Base-by-base conservation (phyloP, 2,797 vertebrate species). In the Gymnopithys bicolor region DNA sequence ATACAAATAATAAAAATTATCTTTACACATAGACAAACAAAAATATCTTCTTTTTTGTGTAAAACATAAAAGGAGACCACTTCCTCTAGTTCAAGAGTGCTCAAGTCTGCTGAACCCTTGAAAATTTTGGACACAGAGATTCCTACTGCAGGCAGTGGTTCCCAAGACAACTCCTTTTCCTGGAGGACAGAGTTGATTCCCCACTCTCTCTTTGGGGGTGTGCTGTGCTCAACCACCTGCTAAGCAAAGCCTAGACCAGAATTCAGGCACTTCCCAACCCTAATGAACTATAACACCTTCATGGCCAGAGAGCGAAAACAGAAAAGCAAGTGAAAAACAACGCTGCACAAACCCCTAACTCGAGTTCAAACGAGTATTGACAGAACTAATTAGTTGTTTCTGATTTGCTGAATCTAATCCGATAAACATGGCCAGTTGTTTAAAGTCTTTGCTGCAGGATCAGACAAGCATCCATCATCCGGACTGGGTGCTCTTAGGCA, bases 401-500 rank as follows among this genome's bases (percentile, higher is more conserved):
- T 87, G 43, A 79, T 76, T 76, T 77, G 45, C 71, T 95, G 75
- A 58, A 60, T 91, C 60, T 19, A 78, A 22, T 59, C n/a, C 41
- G 74, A 43, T 87, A 93, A 53, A 55, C 15, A 35, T 41, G 33
- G 15, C 41, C 62, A 64, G 13, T 24, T 52, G 25, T 37, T 89
- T 89, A 86, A 73, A 80, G 56, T 45, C 27, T 86, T 80, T 80
- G 22, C 71, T 91, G 46, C 66, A 48, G 66, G 43, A 85, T 89
- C 73, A 86, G 84, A 75, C 43, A 68, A 84, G 35, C 58, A 85
- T 91, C 64, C 45, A 19, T 93, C 92, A 94, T 71, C 28, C 62
- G 71, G 81, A 84, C 66, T 59, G 80, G 75, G 49, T 84, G 66
- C 58, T 91, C 30, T 60, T 56, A 74, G 68, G 56, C 81, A 93